Base-by-base conservation (phyloP, 2,888 invertebrate genomes). In the Tiliacea citrago region DNA sequence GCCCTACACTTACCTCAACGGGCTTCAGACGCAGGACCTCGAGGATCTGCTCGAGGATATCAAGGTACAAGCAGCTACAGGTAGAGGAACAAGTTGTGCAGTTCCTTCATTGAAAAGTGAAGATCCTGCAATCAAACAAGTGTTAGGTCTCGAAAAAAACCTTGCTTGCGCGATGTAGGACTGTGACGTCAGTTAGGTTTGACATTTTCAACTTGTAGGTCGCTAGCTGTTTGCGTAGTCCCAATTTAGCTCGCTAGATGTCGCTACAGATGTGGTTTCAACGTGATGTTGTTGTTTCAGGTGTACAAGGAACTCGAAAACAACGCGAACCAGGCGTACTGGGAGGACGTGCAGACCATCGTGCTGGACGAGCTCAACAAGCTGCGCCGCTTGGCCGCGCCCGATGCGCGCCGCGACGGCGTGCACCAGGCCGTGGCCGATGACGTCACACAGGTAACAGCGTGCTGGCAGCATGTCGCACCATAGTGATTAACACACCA, bases 1-100 rank as follows among this genome's bases (percentile, higher is more conserved):
- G 93, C 99, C 99, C 0, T 99, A 99, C 92, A 98, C 98, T 0
- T 99, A 99, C 92, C 97, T 99, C 1, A 98, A 99, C 91, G 99
- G 99, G 0, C 96, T 99, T 73, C 98, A 98, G 24, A 97, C 98
- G 10, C 98, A 98, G 85, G 99, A 99, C 93, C 96, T 99, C 39
- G 99, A 99, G 93, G 99, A 99, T 95, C 96, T 99, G 24, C 97
- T 99, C 0, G 99, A 98, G 87, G 99, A 99, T 91, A 99, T 99
- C 75, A 98, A 99, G 94, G 98, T 97, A 76, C 18, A 86, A 21
- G 8, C 21, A 4, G 3, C 29, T 51, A 21, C 21, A 18, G 12
- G 2, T 9, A 21, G 35, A 24, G 4, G 21, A 12, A 65, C 18
- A 13, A n/a, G 47, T 10, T 29, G 39, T 60, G 24, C 18, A 45